Conservation (phyloP, 1,140 invertebrate species). For the Atta texana region DNA sequence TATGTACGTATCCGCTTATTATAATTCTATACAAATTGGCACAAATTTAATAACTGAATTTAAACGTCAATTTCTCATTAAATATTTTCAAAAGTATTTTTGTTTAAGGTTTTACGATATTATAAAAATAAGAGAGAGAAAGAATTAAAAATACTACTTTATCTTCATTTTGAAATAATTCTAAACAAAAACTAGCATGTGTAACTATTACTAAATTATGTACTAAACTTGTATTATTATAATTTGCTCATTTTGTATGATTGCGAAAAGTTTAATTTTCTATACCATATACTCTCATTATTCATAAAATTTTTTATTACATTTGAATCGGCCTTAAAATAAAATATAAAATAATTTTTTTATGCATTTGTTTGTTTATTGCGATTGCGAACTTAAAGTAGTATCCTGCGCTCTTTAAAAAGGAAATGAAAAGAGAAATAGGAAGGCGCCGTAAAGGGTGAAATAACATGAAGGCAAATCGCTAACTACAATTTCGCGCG, state of each 20-base stretch:
- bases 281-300: not conserved
- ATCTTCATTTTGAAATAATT: not conserved
- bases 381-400: not conserved
- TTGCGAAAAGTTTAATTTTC: not conserved
- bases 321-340: not conserved
- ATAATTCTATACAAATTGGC: not conserved
- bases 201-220: not conserved
- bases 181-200: not conserved
- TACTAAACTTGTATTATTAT: not conserved
- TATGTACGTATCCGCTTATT: not conserved
- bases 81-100: not conserved
- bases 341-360: slow-evolving; percentile 7
- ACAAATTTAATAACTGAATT: not conserved
- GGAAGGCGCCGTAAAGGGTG: not conserved
- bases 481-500: slow-evolving; percentile 15
- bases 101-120: not conserved
- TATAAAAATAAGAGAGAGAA: not conserved
- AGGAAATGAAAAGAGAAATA: slow-evolving; percentile 17
- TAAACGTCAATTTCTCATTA: not conserved
- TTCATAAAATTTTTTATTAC: not conserved
- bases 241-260: not conserved
- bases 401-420: not conserved
- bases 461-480: slow-evolving; percentile 18
- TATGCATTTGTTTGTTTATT: not conserved
- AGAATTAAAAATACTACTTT: slow-evolving; percentile 1